phyloP scores from a whole-genome alignment of 2,888 invertebrate species.

The Eupithecia abbreviata region DNA sequence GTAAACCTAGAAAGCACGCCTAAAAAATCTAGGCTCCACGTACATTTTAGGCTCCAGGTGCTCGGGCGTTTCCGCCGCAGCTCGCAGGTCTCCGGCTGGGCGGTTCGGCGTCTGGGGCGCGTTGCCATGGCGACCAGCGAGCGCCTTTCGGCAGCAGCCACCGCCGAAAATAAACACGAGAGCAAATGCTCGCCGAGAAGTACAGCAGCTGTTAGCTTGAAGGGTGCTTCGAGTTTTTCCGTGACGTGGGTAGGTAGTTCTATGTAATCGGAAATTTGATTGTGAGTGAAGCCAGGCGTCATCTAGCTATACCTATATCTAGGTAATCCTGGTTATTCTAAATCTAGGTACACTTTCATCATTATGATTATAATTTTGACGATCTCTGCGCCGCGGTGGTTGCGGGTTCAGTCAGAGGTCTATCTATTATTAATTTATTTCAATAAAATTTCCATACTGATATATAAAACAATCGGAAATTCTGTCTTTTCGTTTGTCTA shows the following conservation, averaged over 20 bases:
- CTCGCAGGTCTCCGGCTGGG: slow-evolving; percentile 62
- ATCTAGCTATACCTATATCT: not conserved
- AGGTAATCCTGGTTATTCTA: not conserved
- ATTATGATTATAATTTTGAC: too few species aligned
- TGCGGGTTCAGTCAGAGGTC: too few species aligned
- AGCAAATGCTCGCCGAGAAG: slow-evolving; percentile 57
- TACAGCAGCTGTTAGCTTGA: slow-evolving; percentile 44
- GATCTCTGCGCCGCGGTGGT: too few species aligned
- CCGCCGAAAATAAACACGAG: slow-evolving; percentile 78
- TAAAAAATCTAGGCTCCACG: slow-evolving; percentile 24
- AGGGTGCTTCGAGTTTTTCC: slow-evolving; percentile 23
- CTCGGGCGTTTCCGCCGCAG: slow-evolving; percentile 51
- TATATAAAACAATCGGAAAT: too few species aligned
- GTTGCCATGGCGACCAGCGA: slow-evolving; percentile 73
- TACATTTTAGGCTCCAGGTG: slow-evolving; percentile 35
- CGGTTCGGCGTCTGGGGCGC: slow-evolving; percentile 71
- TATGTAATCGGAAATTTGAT: not conserved
- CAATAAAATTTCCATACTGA: too few species aligned
- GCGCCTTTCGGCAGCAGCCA: slow-evolving; percentile 67
- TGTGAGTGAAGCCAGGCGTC: not conserved
- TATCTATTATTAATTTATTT: too few species aligned
- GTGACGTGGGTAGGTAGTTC: slow-evolving; percentile 30
- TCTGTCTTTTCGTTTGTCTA: too few species aligned
- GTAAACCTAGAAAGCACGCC: not conserved
- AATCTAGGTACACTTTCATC: too few species aligned